Evolutionary conservation across 2,797 vertebrate genomes (phyloP), one percentile per base, ranked within the genome.

Genomic region (Myripristis murdjan): DNA sequence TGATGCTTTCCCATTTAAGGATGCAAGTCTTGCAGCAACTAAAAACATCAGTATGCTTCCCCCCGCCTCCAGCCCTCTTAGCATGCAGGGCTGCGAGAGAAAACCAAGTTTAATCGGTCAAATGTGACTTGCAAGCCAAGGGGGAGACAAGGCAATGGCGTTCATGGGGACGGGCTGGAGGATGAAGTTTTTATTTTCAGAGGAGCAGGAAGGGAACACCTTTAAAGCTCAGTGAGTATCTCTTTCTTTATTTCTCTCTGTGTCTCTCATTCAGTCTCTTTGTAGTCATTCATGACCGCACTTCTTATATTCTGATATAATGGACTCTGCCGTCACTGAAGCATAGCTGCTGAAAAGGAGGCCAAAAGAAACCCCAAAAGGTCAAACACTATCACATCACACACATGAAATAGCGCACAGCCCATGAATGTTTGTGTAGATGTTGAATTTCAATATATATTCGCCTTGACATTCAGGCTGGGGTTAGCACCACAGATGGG

Each of bases 71-170:
- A 22, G 48, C 48, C 12, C 41, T 14, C 61, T 71, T 73, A 76
- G 64, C 61, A 75, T 68, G 79, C 73, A 63, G 26, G 46, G 48
- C 55, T 41, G 37, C 43, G 54, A 51, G 15, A 28, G 35, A 51
- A 59, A 71, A 39, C 33, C 28, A 16, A 60, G 47, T 70, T 74
- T 68, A 80, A 67, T 77, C 56, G 15, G 58, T 77, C 64, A 68
- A 16, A 72, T 46, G 62, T 75, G 74, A 69, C 39, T 43, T 15
- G 70, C 35, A 63, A 69, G 66, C 37, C 10, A 44, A 65, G 26
- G 12, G 39, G 23, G 61, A 59, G 12, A 23, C n/a, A 43, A 18
- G 28, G 11, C 24, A 1, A 46, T 18, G 9, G 48, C 12, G n/a
- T 2, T 33, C 5, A 23, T 14, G 8, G 23, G 22, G 48, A 46